Conservation (phyloP, 1,140 invertebrate genomes). For the Drosophila obscura region DNA sequence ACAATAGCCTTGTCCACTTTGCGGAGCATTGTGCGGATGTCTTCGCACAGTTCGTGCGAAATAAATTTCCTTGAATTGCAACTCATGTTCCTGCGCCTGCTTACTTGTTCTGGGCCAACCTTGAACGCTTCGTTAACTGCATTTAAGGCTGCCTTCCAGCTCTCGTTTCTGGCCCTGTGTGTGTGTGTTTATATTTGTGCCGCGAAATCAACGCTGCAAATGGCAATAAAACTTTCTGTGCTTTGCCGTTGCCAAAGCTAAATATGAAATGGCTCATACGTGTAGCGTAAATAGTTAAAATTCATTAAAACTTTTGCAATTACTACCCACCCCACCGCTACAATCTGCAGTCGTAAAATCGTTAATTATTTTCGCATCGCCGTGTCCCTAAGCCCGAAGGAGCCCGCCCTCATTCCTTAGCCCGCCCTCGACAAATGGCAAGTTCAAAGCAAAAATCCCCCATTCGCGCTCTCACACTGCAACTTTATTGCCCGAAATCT, state of each 20-base stretch:
- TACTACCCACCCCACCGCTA: slow-evolving; percentile 16
- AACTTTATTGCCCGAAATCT: slow-evolving; percentile 8
- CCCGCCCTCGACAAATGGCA: too few species aligned
- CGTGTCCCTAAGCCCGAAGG: background rate
- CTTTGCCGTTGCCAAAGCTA: slow-evolving; percentile 24
- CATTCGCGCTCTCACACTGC: background rate
- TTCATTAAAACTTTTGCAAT: slow-evolving; percentile 77
- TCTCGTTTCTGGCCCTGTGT: background rate
- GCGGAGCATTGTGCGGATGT: slow-evolving; percentile 46
- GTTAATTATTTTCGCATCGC: slow-evolving; percentile 55
- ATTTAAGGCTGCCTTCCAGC: slow-evolving; percentile 40
- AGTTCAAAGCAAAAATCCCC: slow-evolving; percentile 34
- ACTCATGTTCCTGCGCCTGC: slow-evolving; percentile 50
- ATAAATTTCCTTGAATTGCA: slow-evolving; percentile 72
- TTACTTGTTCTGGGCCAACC: slow-evolving; percentile 41
- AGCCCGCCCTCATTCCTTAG: background rate
- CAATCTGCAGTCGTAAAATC: slow-evolving; percentile 32
- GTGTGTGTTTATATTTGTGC: slow-evolving; percentile 28
- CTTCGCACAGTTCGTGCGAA: slow-evolving; percentile 67
- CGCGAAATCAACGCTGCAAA: slow-evolving; percentile 61
- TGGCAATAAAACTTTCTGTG: slow-evolving; percentile 65
- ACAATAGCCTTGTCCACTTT: slow-evolving; percentile 33
- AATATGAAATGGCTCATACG: slow-evolving; percentile 61
- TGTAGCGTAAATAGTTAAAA: slow-evolving; percentile 66
- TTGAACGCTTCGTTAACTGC: slow-evolving; percentile 71